Evolutionary conservation across 2,797 vertebrate species (phyloP), one percentile per base, ranked within the genome.

Genomic region (Moxostoma hubbsi): DNA sequence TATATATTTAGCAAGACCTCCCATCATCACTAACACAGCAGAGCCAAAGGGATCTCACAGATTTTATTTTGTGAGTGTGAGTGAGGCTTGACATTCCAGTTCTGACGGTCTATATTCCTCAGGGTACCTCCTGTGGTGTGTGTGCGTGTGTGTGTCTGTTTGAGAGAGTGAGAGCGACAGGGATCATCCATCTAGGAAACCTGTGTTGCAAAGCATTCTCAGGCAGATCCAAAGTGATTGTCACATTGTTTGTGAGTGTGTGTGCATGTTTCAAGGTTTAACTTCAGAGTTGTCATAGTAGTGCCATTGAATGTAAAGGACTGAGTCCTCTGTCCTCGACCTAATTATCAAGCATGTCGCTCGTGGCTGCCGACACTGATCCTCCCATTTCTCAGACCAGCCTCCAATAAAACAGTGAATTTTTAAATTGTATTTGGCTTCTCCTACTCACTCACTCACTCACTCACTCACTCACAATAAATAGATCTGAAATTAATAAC

Each of bases 1-100:
- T 18, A 71, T 90, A 90, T 87, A 89, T 92, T 88, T 90, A 89
- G 87, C 78, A 16, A 72, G 83, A 85, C 36, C 24, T 69, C 45
- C 68, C 57, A 76, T 68, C 53, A 80, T 81, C 16, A 69, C 79
- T 46, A 73, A 74, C 80, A 83, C 47, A 73, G 51, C 53, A 59
- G 66, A 78, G 81, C 24, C n/a, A 69, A 57, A 24, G 73, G 82
- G 79, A 82, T 72, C 59, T 79, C 58, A 69, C 72, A 85, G 67
- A 77, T 66, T 80, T 73, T 75, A 59, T 63, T 70, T 51, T 73
- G 43, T 58, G 46, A 69, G 70, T 76, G 74, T 66, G 71, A 70
- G 71, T 83, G 74, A 64, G 10, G 74, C 80, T 74, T 73, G 90
- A 91, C 88, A 86, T 83, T 86, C 87, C 83, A 77, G 51, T 81